Conservation (phyloP, 2,888 invertebrate genomes). For the Vannuccia rotundouncinata region DNA sequence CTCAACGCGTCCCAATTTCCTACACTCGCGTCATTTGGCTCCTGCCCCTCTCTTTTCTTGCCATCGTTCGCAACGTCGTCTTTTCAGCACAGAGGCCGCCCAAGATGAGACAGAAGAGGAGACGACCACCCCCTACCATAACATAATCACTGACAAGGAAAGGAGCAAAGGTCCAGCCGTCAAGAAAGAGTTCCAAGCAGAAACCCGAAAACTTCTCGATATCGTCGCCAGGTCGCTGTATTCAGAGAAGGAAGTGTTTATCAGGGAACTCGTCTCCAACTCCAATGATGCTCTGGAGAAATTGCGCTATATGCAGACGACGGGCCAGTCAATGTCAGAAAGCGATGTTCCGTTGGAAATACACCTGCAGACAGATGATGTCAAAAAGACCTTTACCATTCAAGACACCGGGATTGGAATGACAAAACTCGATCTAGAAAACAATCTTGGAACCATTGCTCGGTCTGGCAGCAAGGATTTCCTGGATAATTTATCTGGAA, state of each 20-base stretch:
- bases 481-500: constrained; percentile 57
- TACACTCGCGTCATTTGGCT: background rate
- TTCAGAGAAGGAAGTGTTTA: constrained; percentile 93
- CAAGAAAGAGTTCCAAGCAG: constrained; percentile 83
- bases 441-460: constrained; percentile 88
- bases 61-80: background rate
- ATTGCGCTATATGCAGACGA: constrained; percentile 60
- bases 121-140: background rate
- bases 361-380: constrained; percentile 78
- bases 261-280: constrained; percentile 89
- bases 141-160: constrained; percentile 11
- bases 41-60: background rate
- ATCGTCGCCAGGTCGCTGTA: constrained; percentile 94
- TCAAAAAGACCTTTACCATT: constrained; percentile 72
- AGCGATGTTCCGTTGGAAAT: constrained; percentile 65
- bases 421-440: constrained; percentile 80
- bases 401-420: constrained; percentile 72
- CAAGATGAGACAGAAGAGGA: background rate
- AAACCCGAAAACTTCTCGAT: constrained; percentile 85
- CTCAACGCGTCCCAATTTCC: background rate
- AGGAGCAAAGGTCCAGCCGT: background rate
- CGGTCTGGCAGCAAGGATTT: constrained; percentile 64
- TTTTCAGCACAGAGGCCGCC: constrained; percentile 14
- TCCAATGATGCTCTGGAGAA: constrained; percentile 94
- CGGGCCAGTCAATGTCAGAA: background rate